Evolutionary conservation across 2,797 vertebrate species (phyloP), one percentile per base, ranked within the genome.

Genomic region (Rhinichthys osculus): DNA sequence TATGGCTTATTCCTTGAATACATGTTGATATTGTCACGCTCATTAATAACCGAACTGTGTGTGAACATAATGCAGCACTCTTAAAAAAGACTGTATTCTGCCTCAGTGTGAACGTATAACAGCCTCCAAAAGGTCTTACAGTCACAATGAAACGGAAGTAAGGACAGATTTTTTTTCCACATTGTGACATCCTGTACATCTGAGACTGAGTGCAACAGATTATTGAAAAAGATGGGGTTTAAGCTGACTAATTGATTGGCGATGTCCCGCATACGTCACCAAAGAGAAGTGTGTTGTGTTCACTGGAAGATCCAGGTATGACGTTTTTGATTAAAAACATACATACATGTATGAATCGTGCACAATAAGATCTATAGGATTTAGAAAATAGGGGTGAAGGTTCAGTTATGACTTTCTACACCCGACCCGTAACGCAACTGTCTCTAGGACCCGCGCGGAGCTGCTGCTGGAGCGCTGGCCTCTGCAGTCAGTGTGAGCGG

Each of bases 401-500:
- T 76, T 52, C 9, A 42, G 47, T 40, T 59, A 35, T 38, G 30
- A 4, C 30, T 8, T 13, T 59, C 2, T 42, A 7, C 30, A 7
- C 17, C 52, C 2, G 33, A 7, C 17, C 19, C 2, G 23, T 2
- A 30, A 7, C 0, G n/a, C 40, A 81, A 44, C 90, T 73, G 86
- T 23, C 91, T 92, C 86, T 95, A 95, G 95, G 96, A 96, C 96
- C 95, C 88, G 40, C 21, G 94, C 23, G 90, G 90, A 87, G 87
- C 80, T 17, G 66, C 50, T 30, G 67, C 23, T 67, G 16, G 74
- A 88, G 85, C 74, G 89, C 90, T 89, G 92, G 93, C 92, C 93
- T 93, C 94, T 94, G 96, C 95, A 95, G 95, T 91, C 95, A 94
- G 94, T 91, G 91, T 89, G 93, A 94, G 92, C 93, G 91, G 93